phyloP scores from a whole-genome alignment of 1,140 invertebrate species.

The Caenorhabditis latens region DNA sequence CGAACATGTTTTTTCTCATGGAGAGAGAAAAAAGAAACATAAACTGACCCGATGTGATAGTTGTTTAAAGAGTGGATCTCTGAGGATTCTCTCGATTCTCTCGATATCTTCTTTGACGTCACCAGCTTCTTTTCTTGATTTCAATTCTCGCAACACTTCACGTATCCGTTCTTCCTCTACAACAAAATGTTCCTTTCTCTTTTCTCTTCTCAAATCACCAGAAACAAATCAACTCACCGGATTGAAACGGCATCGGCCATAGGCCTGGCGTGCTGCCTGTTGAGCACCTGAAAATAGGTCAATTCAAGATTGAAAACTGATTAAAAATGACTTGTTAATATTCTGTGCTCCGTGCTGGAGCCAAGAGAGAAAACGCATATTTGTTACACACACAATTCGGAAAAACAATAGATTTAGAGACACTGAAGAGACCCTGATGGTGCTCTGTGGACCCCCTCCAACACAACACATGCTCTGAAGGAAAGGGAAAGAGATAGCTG shows the following conservation, averaged over 20 bases:
- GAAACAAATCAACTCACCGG: slow-evolving; percentile 6
- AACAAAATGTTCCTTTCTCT: slow-evolving; percentile 11
- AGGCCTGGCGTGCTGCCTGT: slow-evolving; percentile 47
- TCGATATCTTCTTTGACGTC: slow-evolving; percentile 50
- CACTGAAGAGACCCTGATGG: slow-evolving; percentile 22
- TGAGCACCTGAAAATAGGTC: slow-evolving; percentile 38
- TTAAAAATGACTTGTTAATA: not conserved
- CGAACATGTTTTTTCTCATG: too few species aligned
- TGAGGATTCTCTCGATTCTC: slow-evolving; percentile 47
- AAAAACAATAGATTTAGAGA: slow-evolving; percentile 59
- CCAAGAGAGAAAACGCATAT: not conserved
- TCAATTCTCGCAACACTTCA: slow-evolving; percentile 52
- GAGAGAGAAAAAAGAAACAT: not conserved
- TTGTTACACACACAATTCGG: slow-evolving; percentile 46
- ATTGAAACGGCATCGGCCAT: slow-evolving; percentile 54
- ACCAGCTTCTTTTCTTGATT: slow-evolving; percentile 52
- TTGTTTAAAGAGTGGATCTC: slow-evolving; percentile 49
- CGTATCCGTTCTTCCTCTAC: slow-evolving; percentile 49
- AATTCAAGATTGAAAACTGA: not conserved
- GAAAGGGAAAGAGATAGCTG: not conserved
- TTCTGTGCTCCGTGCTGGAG: not conserved
- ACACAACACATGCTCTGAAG: slow-evolving; percentile 35
- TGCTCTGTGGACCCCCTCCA: not conserved
- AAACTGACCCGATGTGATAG: slow-evolving; percentile 42
- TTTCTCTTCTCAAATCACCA: not conserved